These are phyloP conservation scores for Fragum sueziense DNA, from an alignment of 2,888 invertebrate genomes.

Conservation along the genomic window DNA sequence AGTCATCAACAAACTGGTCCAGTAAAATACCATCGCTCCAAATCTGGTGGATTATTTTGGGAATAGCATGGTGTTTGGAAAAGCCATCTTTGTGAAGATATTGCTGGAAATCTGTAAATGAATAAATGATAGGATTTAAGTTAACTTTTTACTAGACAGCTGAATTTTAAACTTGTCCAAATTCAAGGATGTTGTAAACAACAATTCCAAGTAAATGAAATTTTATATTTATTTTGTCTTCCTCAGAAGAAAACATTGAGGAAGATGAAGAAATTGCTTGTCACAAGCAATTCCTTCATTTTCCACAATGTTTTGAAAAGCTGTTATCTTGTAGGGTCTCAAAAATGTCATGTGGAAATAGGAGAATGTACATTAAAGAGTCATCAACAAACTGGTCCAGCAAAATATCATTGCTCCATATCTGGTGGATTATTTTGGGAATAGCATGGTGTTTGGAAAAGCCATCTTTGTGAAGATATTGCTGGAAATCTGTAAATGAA, in stretches of 20 bases:
- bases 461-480: neutral
- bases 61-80: neutral
- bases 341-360: too few relatives aligned
- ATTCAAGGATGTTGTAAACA: too few relatives aligned
- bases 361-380: too few relatives aligned
- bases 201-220: too few relatives aligned
- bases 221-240: too few relatives aligned
- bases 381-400: neutral
- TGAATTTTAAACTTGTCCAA: too few relatives aligned
- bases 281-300: too few relatives aligned
- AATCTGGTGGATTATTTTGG: conserved; percentile 8
- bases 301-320: too few relatives aligned
- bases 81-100: neutral
- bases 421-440: conserved; percentile 8
- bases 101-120: conserved; percentile 3
- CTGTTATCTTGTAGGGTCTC: too few relatives aligned
- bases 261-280: neutral
- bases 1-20: neutral
- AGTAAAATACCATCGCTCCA: conserved; percentile 3
- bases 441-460: neutral
- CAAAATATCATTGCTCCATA: conserved; percentile 1
- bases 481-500: conserved; percentile 1
- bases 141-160: too few relatives aligned
- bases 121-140: neutral
- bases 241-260: neutral